Conservation (phyloP, 2,797 vertebrate species). For the Melanotaenia pygmaea region DNA sequence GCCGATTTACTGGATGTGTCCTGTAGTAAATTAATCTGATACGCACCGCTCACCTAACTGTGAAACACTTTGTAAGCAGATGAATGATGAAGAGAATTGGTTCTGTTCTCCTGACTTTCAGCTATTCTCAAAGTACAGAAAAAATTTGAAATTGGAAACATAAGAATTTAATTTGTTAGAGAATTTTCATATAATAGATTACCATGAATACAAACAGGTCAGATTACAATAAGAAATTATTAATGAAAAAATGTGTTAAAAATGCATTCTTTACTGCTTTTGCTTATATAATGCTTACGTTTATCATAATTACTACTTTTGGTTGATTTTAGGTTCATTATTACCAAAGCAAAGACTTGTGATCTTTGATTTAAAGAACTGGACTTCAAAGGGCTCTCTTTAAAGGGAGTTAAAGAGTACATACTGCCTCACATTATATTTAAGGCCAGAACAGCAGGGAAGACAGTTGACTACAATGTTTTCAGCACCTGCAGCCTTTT, state of each 20-base stretch:
- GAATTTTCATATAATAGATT: neutral
- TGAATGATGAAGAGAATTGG: neutral
- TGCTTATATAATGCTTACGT: too few relatives aligned
- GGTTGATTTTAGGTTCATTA: too few relatives aligned
- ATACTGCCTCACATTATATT: slow-evolving; percentile 9
- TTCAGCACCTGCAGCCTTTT: slow-evolving; percentile 59
- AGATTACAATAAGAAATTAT: too few relatives aligned
- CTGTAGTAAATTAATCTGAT: slow-evolving; percentile 21
- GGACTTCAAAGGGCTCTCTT: slow-evolving; percentile 42
- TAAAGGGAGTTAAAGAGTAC: slow-evolving; percentile 15
- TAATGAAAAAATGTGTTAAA: too few relatives aligned
- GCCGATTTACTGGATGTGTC: neutral
- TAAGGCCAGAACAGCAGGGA: slow-evolving; percentile 12
- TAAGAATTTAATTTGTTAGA: neutral
- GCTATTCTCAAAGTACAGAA: too few relatives aligned
- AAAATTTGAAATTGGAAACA: neutral
- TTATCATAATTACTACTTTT: too few relatives aligned
- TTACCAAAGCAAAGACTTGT: neutral
- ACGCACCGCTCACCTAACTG: neutral
- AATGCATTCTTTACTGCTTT: too few relatives aligned
- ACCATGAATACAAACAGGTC: too few relatives aligned
- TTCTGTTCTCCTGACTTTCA: neutral
- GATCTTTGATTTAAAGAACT: slow-evolving; percentile 19
- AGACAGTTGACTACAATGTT: slow-evolving; percentile 15
- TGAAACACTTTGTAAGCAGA: slow-evolving; percentile 4